Base-by-base conservation (phyloP, 2,797 vertebrate genomes). In the Poliocrania exsul region DNA sequence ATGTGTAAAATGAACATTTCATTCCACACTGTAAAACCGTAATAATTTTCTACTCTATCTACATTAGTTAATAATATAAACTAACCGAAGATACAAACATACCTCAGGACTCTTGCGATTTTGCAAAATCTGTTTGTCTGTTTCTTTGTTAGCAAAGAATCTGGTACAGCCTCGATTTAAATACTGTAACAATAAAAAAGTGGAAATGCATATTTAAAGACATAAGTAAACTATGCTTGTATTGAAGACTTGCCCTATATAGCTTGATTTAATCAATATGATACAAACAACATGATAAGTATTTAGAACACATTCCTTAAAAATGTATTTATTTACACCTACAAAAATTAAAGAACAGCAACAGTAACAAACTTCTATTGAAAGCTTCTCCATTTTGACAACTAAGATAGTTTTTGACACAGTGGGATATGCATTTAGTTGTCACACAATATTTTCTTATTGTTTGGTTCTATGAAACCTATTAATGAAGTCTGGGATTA, bases 41-140 rank as follows among this genome's bases (percentile, higher is more conserved):
- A 66, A 66, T 38, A 13, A 40, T n/a, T 89, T 83, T 67, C 62
- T 86, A 40, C 16, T 85, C 42, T 28, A 16, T 61, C 70, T 65
- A 19, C 31, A 70, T 56, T 49, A 56, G 11, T 25, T 65, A 82
- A 44, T 16, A 57, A 71, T 11, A 62, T 13, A 47, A 95, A 83
- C 29, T 35, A 65, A 65, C 6, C 33, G 24, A 94, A 70, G 21
- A 81, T 13, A 64, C 9, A 65, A 73, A 77, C 89, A 18, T 99
- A 99, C 99, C 99, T 99, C 99, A 67, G 98, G 97, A 97, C 99
- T 99, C 98, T 99, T 99, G 94, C 99, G 98, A 95, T 99, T 99
- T 91, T 99, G 99, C 95, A 98, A 98, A 97, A 99, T 99, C 97
- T 99, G 99, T 95, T 99, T 99, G 97, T 99, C 99, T 4, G 99